Evolutionary conservation across 2,888 invertebrate genomes (phyloP), one percentile per base, ranked within the genome.

Genomic region (Arrhopalites spinosus): DNA sequence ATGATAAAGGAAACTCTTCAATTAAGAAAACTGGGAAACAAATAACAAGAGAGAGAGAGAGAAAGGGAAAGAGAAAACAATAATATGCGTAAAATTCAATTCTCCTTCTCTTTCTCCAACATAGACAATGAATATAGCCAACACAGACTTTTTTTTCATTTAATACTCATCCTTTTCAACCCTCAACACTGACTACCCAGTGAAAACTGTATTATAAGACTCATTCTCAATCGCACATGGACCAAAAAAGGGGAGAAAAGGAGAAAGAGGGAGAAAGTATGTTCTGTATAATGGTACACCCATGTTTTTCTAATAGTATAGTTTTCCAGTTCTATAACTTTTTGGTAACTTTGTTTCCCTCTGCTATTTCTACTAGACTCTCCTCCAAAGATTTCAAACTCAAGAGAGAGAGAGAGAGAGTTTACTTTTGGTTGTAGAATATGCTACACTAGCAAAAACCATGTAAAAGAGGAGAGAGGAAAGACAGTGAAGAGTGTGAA

Each of bases 21-120:
- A 67, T 67, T 67, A 67, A 2, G n/a, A n/a, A 36, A 43, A 8
- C 20, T 43, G 43, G 25, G 25, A 45, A 45, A 67, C 67, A 67
- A 67, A 67, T 36, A 45, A 67, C 23, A 45, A 63, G 27, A 15
- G 30, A 63, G 23, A 45, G 23, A 25, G 36, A 23, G 45, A 27
- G 17, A 36, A 15, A 7, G 20, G 29, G n/a, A 29, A 15, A 17
- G 30, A 17, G 29, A 64, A 45, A 53, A 53, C 53, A 53, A 53
- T 53, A 53, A 53, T 53, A 53, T 53, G 67, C 23, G 25, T 43
- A 23, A 45, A 67, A 67, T 67, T 67, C 45, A 67, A 67, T 67
- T 67, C 11, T 8, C 1, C 8, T 53, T 23, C 20, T n/a, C 20
- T 1, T 53, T n/a, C 53, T 8, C 1, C 1, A 8, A n/a, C 5